These are phyloP conservation scores for Beris morrisii DNA, from an alignment of 2,888 invertebrate species.

Conservation along the genomic window DNA sequence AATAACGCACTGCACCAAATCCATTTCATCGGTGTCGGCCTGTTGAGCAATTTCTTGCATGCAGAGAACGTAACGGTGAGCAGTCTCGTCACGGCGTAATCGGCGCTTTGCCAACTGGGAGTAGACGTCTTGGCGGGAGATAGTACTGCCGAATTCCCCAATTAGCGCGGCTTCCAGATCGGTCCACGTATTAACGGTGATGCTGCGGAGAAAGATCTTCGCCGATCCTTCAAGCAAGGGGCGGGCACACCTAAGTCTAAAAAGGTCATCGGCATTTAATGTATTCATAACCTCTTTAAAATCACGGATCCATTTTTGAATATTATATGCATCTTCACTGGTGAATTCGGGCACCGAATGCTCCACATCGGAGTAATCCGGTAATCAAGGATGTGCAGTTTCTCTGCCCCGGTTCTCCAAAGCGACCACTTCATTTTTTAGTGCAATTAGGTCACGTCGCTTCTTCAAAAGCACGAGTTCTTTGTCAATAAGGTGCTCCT, in stretches of 20 bases:
- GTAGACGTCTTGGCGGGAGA: background rate
- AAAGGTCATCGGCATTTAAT: background rate
- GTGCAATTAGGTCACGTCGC: background rate
- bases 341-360: background rate
- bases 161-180: background rate
- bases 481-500: background rate
- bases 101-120: background rate
- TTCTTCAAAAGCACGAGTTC: background rate
- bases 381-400: background rate
- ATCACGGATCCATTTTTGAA: background rate
- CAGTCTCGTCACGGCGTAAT: background rate
- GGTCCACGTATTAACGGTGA: background rate
- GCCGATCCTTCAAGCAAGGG: background rate
- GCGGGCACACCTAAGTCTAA: background rate
- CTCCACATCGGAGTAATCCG: background rate
- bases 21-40: background rate
- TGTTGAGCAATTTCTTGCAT: constrained; percentile 1
- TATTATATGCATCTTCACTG: background rate
- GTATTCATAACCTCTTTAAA: background rate
- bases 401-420: background rate
- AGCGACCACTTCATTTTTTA: background rate
- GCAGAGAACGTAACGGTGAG: background rate
- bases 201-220: background rate
- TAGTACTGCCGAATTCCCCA: background rate
- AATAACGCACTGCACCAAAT: constrained; percentile 7